These are phyloP conservation scores for Lithobates pipiens DNA, from an alignment of 2,797 vertebrate species.

Conservation along the genomic window DNA sequence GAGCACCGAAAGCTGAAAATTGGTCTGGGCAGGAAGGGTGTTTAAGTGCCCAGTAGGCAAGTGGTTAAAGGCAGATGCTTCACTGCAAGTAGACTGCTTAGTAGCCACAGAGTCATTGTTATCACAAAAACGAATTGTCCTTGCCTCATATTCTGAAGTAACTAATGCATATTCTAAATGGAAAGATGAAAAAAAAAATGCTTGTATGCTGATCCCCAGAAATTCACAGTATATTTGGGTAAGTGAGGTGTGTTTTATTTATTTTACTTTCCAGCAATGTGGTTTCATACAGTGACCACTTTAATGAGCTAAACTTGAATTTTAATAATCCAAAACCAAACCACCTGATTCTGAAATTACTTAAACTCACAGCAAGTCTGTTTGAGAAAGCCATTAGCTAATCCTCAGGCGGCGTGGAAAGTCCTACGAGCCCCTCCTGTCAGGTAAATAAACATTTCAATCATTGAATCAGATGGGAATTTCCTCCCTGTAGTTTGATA, in stretches of 20 bases:
- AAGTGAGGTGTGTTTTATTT: not conserved
- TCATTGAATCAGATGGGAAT: constrained; percentile 20
- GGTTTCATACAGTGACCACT: not conserved
- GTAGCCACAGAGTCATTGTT: no score
- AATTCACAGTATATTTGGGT: not conserved
- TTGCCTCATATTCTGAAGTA: no score
- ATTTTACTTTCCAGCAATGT: not conserved
- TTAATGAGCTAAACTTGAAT: not conserved
- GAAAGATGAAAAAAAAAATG: not conserved
- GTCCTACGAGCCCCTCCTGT: not conserved
- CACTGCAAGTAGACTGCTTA: no score
- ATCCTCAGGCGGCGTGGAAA: not conserved
- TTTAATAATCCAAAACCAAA: not conserved
- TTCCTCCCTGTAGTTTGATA: not conserved
- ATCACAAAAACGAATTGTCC: no score
- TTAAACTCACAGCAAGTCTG: not conserved
- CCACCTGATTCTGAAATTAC: constrained; percentile 8
- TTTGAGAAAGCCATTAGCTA: constrained; percentile 2
- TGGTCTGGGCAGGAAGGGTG: no score
- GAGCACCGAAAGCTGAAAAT: no score
- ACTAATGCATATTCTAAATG: no score
- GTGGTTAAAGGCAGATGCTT: no score
- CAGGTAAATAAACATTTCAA: constrained; percentile 19
- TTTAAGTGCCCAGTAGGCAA: no score
- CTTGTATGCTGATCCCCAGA: not conserved